Evolutionary conservation across 2,113 vertebrate genomes (phyloP), one percentile per base, ranked within the genome.

Genomic region (Cheilinus undulatus): DNA sequence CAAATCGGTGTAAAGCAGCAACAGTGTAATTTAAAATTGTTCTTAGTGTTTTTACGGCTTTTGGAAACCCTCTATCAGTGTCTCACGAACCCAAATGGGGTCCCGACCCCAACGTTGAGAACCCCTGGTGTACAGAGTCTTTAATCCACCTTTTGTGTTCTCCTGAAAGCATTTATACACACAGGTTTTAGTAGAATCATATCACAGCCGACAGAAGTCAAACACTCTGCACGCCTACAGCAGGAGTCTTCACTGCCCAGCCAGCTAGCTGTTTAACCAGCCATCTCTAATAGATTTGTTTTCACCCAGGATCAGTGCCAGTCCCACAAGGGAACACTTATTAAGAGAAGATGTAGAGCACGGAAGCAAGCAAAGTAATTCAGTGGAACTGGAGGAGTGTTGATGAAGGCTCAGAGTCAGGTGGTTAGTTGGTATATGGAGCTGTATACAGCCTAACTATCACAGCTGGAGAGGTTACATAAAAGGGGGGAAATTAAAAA

Each of bases 261-360:
- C 34, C 34, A 36, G 34, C 13, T 3, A 36, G 34, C 34, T 4
- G 2, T 12, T 27, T 42, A 15, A 15, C 6, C 17, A 42, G 14
- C 28, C 68, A 66, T 74, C 28, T 70, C 71, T 64, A 72, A 66
- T 82, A 73, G 70, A 32, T 26, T 70, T 68, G 84, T 26, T 69
- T 68, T 85, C 3, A 79, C 72, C 78, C 36, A 78, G 43, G 57
- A 75, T 43, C 49, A 24, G 36, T 76, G 75, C 69, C 77, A 73
- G 69, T 40, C 22, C 36, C 20, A 36, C 0, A 1, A 52, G 63
- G 19, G 19, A 59, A 67, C 70, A 40, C 15, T 64, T 38, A 79
- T 51, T 40, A 40, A 65, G 34, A 60, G 28, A 57, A 32, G 32
- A 80, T 7, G 13, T 13, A 57, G 42, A 65, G 36, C 43, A 63